phyloP scores from a whole-genome alignment of 64 coral and sea anemone species.

The Stylophora pistillata region DNA sequence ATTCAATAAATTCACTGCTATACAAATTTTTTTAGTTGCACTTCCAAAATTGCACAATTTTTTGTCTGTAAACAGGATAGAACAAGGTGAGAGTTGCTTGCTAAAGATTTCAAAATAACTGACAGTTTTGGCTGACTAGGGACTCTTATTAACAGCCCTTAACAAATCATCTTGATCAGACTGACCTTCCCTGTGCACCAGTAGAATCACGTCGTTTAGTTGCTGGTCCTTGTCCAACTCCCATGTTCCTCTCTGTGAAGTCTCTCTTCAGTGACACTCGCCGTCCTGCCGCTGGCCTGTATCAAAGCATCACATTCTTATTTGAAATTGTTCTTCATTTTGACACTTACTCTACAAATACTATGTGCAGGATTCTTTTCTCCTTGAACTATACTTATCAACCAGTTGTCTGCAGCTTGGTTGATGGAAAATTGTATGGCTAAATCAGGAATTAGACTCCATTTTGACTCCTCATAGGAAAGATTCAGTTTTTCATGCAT shows the following conservation, averaged over 20 bases:
- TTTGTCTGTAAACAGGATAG: too few relatives aligned
- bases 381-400: too few relatives aligned
- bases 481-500: too few relatives aligned
- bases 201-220: conserved; percentile 78
- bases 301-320: neutral
- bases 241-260: conserved; percentile 67
- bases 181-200: conserved; percentile 76
- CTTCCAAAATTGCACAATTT: too few relatives aligned
- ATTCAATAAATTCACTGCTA: too few relatives aligned
- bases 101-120: neutral
- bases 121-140: neutral
- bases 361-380: too few relatives aligned
- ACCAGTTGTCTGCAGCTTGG: too few relatives aligned
- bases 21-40: too few relatives aligned
- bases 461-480: too few relatives aligned
- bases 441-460: too few relatives aligned
- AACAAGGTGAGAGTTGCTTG: neutral
- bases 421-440: too few relatives aligned
- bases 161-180: neutral
- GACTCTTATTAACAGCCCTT: neutral
- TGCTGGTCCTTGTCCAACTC: conserved; percentile 62
- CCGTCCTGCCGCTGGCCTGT: conserved; percentile 67
- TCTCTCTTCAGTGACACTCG: conserved; percentile 84
- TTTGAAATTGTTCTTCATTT: neutral
- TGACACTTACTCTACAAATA: too few relatives aligned